phyloP scores from a whole-genome alignment of 1,140 invertebrate genomes.

The Papilio dardanus region DNA sequence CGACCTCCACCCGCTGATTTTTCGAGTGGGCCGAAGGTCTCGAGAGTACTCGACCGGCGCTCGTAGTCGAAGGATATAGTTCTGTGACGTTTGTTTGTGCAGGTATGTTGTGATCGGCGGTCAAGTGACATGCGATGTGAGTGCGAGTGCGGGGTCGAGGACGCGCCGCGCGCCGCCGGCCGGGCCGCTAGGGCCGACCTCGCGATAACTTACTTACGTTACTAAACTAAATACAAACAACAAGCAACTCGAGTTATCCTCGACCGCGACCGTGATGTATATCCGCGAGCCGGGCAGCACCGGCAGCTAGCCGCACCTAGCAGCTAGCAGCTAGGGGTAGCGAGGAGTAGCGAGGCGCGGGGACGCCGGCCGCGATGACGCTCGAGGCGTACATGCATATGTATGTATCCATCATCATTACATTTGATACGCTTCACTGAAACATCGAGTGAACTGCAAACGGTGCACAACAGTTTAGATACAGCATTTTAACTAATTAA shows the following conservation, averaged over 20 bases:
- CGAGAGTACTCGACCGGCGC: slow-evolving; percentile 74
- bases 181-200: background rate
- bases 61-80: slow-evolving; percentile 79
- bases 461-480: background rate
- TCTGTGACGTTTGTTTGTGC: slow-evolving; percentile 79
- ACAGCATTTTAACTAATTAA: background rate
- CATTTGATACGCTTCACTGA: slow-evolving; percentile 27
- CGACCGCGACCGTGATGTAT: background rate
- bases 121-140: slow-evolving; percentile 71
- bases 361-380: slow-evolving; percentile 47
- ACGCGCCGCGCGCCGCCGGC: slow-evolving; percentile 47
- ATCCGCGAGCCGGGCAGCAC: background rate
- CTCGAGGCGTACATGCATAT: slow-evolving; percentile 58
- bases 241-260: background rate
- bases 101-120: slow-evolving; percentile 79
- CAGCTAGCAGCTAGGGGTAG: slow-evolving; percentile 13
- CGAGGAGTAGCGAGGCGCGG: slow-evolving; percentile 47
- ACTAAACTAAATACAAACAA: background rate
- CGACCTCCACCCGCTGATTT: slow-evolving; percentile 72
- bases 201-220: background rate
- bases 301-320: background rate
- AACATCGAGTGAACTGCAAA: slow-evolving; percentile 6
- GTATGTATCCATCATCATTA: slow-evolving; percentile 46
- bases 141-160: slow-evolving; percentile 61
- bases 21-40: slow-evolving; percentile 77